A percentile compares a stretch with the other conserved stretches of the same genome.
These are phyloP conservation scores for Ariopsis seemanni DNA, from an alignment of 2,113 vertebrate genomes.

Conservation along the genomic window DNA sequence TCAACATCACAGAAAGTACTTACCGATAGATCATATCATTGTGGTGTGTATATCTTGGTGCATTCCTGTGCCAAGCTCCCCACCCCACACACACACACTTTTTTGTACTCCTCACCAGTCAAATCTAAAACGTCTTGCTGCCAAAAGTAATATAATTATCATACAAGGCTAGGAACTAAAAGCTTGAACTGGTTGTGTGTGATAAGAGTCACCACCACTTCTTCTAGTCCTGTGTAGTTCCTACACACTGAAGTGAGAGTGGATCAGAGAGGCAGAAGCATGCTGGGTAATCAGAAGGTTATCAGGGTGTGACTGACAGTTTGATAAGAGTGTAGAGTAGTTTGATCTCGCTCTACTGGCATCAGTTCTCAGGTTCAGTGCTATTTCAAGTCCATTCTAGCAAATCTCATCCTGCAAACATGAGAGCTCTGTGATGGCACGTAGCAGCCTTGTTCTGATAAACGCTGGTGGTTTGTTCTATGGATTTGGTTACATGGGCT, in stretches of 20 bases:
- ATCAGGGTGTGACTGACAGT: conserved; percentile 30
- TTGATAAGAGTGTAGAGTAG: conserved; percentile 23
- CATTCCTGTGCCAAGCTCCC: too few relatives aligned
- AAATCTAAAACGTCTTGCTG: background rate
- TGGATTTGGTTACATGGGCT: background rate
- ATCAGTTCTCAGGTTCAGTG: conserved; percentile 26
- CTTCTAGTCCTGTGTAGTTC: background rate
- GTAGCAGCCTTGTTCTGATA: background rate
- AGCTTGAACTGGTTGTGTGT: background rate
- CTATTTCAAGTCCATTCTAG: conserved; percentile 29
- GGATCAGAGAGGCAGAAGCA: conserved; percentile 14
- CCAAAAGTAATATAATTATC: background rate
- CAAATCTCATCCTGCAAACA: conserved; percentile 22
- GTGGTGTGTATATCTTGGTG: background rate
- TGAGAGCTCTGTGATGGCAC: background rate
- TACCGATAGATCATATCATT: background rate
- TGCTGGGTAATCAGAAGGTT: conserved; percentile 33
- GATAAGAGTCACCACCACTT: background rate
- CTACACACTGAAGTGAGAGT: background rate
- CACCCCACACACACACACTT: too few relatives aligned
- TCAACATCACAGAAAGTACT: background rate
- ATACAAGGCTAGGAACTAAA: background rate
- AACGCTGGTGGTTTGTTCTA: background rate
- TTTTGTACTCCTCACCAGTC: background rate
- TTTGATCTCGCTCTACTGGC: conserved; percentile 15